Base-by-base conservation (phyloP, 2,113 vertebrate species). In the Mus spicilegus region DNA sequence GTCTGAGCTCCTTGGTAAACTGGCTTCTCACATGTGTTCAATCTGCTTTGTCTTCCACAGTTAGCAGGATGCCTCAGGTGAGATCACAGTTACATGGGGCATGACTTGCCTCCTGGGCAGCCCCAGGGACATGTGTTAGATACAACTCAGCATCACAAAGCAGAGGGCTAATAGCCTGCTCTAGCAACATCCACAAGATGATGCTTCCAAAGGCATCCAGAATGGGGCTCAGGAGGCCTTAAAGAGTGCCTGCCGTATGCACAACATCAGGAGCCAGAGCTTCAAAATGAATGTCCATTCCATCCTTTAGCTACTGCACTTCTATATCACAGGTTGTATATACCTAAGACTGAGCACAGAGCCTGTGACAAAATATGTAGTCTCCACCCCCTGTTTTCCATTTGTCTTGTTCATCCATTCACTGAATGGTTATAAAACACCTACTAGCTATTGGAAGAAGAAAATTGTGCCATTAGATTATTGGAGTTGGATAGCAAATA, bases 111-210 rank as follows among this genome's bases (percentile, higher is more conserved):
- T 98, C 92, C 92, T 94, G 56, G 97, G 92, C 94, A 98, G 90
- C 95, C 95, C 54, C 95, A 97, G 98, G 98, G 97, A 98, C 95
- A 95, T 54, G 54, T 95, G 96, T 96, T 97, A 96, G 98, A 97
- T 96, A 82, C 95, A 97, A 96, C 97, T 93, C 97, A 98, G 97
- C 95, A 97, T 89, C 95, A 91, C 95, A 93, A 98, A 97, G 95
- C 72, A 88, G 92, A 96, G 92, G 61, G 61, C 97, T 92, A 96
- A 90, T 93, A 91, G 96, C 97, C 96, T 95, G 97, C 96, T 93
- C 85, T 95, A 95, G 97, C 98, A 98, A 97, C 89, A 28, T 78
- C 97, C 96, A 97, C 49, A 97, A 98, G 98, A 93, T 91, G 93
- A 97, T 97, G 94, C 76, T 96, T 96, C 95, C 96, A 84, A 36